Conservation (phyloP, 2,113 vertebrate species). For the Arvicanthis niloticus region DNA sequence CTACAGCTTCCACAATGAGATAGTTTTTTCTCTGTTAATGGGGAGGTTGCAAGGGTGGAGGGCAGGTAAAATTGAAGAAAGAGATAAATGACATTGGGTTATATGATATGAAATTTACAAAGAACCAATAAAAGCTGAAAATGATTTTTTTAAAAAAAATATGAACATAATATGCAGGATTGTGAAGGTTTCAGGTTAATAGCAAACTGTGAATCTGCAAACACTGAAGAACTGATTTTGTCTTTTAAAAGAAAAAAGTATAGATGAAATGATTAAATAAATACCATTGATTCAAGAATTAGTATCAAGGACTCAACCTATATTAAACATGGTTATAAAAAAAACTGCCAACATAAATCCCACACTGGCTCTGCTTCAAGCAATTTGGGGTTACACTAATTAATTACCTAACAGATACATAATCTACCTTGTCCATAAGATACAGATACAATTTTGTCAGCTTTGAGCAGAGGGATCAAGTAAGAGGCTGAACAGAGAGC, state of each 20-base stretch:
- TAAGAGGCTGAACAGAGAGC: not conserved
- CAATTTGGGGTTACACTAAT: not conserved
- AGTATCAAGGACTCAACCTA: not conserved
- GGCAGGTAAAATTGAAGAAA: no score
- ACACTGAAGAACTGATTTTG: not conserved
- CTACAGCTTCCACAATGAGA: no score
- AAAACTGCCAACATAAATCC: not conserved
- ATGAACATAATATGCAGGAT: not conserved
- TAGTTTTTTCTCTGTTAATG: no score
- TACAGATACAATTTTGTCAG: not conserved
- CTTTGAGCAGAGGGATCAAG: not conserved
- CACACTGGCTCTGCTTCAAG: not conserved
- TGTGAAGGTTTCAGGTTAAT: not conserved
- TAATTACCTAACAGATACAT: not conserved
- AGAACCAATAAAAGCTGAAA: no score
- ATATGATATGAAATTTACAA: no score
- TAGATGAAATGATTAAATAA: constrained; percentile 17
- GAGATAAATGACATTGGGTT: no score
- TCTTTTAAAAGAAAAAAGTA: not conserved
- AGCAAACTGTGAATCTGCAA: not conserved
- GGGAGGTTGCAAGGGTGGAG: no score
- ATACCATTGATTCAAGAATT: not conserved
- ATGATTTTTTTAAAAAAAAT: no score
- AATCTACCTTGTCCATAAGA: not conserved
- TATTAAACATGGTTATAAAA: not conserved